phyloP scores from a whole-genome alignment of 2,113 vertebrate species.

The Melanocharis versteri region DNA sequence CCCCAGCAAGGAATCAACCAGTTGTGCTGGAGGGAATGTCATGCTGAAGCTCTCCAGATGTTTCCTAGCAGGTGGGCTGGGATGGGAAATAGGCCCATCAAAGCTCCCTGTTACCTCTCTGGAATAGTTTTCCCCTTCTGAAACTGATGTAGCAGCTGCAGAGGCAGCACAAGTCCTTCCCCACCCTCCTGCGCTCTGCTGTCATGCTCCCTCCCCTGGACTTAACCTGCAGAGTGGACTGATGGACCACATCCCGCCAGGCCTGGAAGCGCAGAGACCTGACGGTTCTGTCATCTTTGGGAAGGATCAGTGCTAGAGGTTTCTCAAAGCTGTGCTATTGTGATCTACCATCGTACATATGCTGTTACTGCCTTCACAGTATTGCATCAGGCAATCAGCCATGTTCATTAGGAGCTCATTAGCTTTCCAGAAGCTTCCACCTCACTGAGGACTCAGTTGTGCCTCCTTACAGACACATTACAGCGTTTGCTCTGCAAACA shows the following conservation, averaged over 20 bases:
- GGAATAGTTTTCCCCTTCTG: neutral
- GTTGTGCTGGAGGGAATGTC: neutral
- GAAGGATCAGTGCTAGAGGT: neutral
- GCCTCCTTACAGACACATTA: neutral
- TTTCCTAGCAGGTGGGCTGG: neutral
- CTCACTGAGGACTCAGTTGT: neutral
- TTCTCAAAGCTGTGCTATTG: neutral
- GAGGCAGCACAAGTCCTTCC: neutral
- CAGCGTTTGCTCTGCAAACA: neutral
- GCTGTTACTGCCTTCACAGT: neutral
- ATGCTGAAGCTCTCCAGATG: neutral
- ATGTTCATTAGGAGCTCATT: neutral
- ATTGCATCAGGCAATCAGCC: neutral
- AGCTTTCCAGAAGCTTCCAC: neutral
- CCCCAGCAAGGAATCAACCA: neutral
- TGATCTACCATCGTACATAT: rapidly evolving
- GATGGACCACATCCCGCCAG: neutral
- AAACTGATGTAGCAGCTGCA: neutral
- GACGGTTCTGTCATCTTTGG: neutral
- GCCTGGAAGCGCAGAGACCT: neutral
- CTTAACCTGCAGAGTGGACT: neutral
- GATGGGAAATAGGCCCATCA: neutral
- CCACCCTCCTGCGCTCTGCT: neutral
- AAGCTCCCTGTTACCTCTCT: neutral
- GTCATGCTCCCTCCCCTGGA: neutral